Conservation (phyloP, 2,797 vertebrate species). For the Sphenopsis melanotis region DNA sequence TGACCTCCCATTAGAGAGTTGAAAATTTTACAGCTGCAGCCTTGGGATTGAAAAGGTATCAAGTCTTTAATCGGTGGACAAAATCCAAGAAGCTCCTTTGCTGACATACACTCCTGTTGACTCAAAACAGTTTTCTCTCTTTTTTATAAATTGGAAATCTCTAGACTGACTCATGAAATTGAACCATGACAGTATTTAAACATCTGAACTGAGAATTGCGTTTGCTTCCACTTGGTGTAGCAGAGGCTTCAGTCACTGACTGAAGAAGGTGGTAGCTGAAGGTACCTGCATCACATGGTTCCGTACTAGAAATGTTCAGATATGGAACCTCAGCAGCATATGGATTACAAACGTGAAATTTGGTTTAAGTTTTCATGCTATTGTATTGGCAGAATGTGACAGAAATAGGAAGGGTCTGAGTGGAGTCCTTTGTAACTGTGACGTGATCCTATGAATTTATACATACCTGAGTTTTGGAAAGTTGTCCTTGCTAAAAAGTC, state of each 20-base stretch:
- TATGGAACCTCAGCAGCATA: not conserved
- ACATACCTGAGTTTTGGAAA: not conserved
- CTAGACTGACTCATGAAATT: not conserved
- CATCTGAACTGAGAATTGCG: not conserved
- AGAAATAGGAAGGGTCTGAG: not conserved
- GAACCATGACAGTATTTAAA: not conserved
- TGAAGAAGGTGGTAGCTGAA: not conserved
- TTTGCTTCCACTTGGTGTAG: not conserved
- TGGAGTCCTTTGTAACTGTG: not conserved
- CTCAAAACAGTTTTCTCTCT: not conserved
- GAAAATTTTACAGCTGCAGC: not conserved
- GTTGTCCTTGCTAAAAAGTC: not conserved
- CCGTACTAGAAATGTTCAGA: not conserved
- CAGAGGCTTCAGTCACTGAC: not conserved
- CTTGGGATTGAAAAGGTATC: not conserved
- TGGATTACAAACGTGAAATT: not conserved
- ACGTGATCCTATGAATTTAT: rapidly evolving
- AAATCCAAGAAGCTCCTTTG: not conserved
- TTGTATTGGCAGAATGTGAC: not conserved
- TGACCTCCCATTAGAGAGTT: not conserved
- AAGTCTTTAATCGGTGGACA: not conserved
- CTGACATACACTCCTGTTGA: not conserved
- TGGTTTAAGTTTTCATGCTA: not conserved
- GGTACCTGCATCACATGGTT: not conserved
- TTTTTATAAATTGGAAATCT: not conserved